Evolutionary conservation across 2,888 invertebrate species (phyloP), one percentile per base, ranked within the genome.

Genomic region (Caenorhabditis macrosperma): DNA sequence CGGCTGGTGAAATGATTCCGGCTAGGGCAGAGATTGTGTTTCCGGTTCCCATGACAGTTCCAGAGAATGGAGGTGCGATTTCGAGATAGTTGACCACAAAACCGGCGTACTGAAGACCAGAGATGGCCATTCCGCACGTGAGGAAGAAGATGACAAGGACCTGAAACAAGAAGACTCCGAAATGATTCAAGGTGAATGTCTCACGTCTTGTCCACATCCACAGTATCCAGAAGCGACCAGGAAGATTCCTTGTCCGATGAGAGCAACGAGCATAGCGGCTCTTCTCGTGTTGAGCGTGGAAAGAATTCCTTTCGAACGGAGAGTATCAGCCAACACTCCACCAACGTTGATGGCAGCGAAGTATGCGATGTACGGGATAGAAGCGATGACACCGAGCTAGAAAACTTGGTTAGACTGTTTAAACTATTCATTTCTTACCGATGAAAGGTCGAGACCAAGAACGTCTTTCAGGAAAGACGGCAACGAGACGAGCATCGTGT

Each of bases 401-500:
- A 54, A 61, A 17, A 17, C n/a, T n/a, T n/a, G n/a, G n/a, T n/a
- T n/a, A 30, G 28, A 26, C 2, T 30, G 17, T 41, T 20, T 7
- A 50, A 26, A n/a, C 22, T 10, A 22, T 17, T 12, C 12, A 20
- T 35, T 41, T 71, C 76, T 35, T 67, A 89, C 89, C 54, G 88
- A 81, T 26, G 87, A 84, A 28, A 90, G 83, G 28, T 90, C 86
- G 52, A 89, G 81, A 26, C 88, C 88, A 30, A 90, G 84, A 22
- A 91, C 90, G 66, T 90, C 90, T 76, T 87, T 88, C 78, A 90
- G 80, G 80, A 89, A 92, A 0, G 91, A 90, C 17, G 92, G 92
- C 71, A 92, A 90, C 78, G 91, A 91, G 12, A 91, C 91, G 15
- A 92, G 88, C 80, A 92, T 89, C 26, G 91, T 92, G 87, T 92